A percentile compares a stretch with the other conserved stretches of the same genome.
Evolutionary conservation across 2,113 vertebrate species (phyloP).

Genomic region (Acrocephalus arundinaceus): DNA sequence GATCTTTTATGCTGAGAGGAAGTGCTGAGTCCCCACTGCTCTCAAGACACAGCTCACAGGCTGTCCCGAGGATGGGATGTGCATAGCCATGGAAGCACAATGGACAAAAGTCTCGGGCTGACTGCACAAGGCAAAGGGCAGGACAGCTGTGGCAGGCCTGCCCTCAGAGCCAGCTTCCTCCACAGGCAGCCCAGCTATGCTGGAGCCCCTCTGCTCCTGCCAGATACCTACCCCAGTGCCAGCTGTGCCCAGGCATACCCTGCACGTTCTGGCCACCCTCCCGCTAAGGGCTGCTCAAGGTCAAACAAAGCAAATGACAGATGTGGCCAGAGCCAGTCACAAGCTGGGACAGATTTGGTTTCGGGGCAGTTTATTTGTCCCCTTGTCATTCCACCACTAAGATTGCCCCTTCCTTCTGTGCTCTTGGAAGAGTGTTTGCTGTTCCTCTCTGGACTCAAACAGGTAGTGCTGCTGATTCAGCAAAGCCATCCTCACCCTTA

Average conservation of each 20-base stretch:
- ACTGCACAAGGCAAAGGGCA: background rate
- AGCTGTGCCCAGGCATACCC: background rate
- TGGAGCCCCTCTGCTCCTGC: background rate
- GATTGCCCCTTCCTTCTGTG: background rate
- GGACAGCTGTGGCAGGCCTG: background rate
- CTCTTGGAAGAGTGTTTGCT: background rate
- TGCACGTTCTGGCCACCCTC: background rate
- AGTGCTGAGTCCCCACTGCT: background rate
- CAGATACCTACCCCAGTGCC: background rate
- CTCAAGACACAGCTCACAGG: background rate
- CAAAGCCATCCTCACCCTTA: background rate
- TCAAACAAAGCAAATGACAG: background rate
- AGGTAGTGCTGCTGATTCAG: background rate
- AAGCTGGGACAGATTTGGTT: background rate
- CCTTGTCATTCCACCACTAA: background rate
- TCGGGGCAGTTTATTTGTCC: background rate
- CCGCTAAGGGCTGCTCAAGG: background rate
- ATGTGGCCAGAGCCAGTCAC: background rate
- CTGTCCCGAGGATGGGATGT: background rate
- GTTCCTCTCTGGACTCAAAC: background rate
- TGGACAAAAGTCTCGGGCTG: background rate
- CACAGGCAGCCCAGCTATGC: background rate
- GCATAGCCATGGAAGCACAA: background rate
- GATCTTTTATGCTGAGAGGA: background rate
- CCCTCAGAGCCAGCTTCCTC: background rate